Evolutionary conservation across 2,113 vertebrate species (phyloP), one percentile per base, ranked within the genome.

Genomic region (Sylvia atricapilla): DNA sequence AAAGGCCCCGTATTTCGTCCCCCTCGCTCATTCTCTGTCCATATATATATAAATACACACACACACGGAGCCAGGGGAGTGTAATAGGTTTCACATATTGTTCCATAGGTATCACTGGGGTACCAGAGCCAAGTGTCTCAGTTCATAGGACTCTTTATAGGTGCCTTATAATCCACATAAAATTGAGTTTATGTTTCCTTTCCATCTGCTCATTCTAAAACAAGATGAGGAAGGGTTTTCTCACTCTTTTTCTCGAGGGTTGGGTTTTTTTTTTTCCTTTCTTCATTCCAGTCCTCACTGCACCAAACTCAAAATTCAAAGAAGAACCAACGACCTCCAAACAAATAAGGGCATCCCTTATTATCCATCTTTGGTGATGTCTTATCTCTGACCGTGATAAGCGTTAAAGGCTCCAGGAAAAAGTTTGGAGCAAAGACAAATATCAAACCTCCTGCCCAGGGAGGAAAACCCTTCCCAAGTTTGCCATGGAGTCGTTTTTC

Each of bases 71-170:
- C 94, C 97, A 95, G 89, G 72, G 79, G n/a, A 68, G 84, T 85
- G 90, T 95, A 95, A 97, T 96, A 95, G 95, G 75, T 97, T 97
- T 97, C 95, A 96, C 96, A 96, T 96, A 96, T 97, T 97, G 95
- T 93, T 96, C 92, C 95, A 84, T 88, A 97, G 93, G 94, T 96
- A 96, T 95, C 95, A 74, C 96, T 81, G 94, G 92, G 64, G 80
- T 89, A 92, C n/a, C 88, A 59, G 82, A 96, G 94, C 95, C 96
- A 97, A 97, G 95, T 93, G 83, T 96, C 95, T 97, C 95, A 97
- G 94, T 94, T 96, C 95, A 93, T 97, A 96, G 30, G 92, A 78
- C 87, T 95, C 96, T 95, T 97, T 97, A 95, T 96, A 96, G 94
- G 77, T 96, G 72, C 95, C 86, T 96, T 89, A 94, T 93, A 97